A percentile compares a stretch with the other conserved stretches of the same genome.
These are phyloP conservation scores for Bubo scandiacus DNA, from an alignment of 2,113 vertebrate genomes.

Conservation along the genomic window DNA sequence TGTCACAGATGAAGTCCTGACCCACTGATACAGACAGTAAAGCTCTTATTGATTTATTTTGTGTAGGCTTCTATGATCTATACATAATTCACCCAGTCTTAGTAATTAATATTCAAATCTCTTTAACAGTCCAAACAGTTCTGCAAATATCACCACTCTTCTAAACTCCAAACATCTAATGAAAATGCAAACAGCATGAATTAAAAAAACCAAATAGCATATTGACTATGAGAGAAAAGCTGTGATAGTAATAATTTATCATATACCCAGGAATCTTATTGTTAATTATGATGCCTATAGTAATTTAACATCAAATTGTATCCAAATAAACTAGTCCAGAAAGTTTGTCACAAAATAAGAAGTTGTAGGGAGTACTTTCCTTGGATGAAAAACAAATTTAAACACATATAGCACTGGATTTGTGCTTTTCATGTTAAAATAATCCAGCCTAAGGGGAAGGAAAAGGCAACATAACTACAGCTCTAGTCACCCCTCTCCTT, in stretches of 20 bases:
- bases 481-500: neutral
- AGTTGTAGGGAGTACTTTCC: constrained; percentile 20
- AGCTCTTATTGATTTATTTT: neutral
- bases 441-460: neutral
- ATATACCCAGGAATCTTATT: neutral
- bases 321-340: constrained; percentile 5
- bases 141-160: neutral
- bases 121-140: neutral
- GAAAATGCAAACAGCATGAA: neutral
- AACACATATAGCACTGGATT: neutral
- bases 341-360: constrained; percentile 22
- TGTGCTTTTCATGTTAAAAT: neutral
- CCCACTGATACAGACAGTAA: neutral
- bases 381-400: neutral
- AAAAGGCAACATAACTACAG: neutral
- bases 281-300: constrained; percentile 11
- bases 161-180: neutral
- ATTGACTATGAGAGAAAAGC: neutral
- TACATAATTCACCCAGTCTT: neutral
- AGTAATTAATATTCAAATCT: neutral
- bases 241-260: neutral
- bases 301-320: neutral
- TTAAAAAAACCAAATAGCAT: neutral
- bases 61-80: neutral
- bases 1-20: neutral